Percentiles rank a stretch among this genome's conserved stretches.
Conservation (phyloP, 2,797 vertebrate genomes). For the Ficedula albicollis region DNA sequence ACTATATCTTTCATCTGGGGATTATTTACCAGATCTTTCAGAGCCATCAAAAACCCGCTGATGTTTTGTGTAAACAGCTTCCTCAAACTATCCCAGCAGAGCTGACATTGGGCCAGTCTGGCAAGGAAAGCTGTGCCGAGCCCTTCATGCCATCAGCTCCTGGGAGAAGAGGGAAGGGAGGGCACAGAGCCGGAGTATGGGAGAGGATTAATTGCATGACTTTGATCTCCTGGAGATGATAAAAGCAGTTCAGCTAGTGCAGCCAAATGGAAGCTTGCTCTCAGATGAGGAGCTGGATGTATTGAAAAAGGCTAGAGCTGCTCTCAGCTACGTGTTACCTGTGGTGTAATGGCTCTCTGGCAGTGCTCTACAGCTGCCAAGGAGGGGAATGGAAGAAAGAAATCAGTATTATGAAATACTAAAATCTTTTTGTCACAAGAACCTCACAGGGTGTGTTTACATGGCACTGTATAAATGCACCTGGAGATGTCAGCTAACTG, state of each 20-base stretch:
- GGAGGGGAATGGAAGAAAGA: neutral
- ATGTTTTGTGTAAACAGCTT: conserved; percentile 72
- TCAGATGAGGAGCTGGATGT: neutral
- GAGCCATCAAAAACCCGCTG: conserved; percentile 62
- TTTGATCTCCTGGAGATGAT: conserved; percentile 32
- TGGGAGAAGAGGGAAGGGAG: conserved; percentile 26
- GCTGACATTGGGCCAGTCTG: conserved; percentile 63
- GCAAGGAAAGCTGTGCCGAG: conserved; percentile 12
- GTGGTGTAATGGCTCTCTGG: neutral
- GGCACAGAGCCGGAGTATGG: neutral
- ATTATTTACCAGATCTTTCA: conserved; percentile 63
- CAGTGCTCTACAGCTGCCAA: neutral
- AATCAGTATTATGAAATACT: neutral
- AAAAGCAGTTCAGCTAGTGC: conserved; percentile 42
- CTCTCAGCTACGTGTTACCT: fast-evolving
- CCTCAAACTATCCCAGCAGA: conserved; percentile 25
- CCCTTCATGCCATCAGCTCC: conserved; percentile 15
- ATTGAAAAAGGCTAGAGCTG: neutral
- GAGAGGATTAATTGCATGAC: conserved; percentile 36
- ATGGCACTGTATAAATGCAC: neutral
- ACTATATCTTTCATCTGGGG: conserved; percentile 61
- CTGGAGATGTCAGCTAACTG: neutral
- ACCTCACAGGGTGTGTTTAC: neutral
- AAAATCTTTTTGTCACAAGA: neutral
- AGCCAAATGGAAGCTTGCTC: neutral